A percentile compares a stretch with the other conserved stretches of the same genome.
Evolutionary conservation across 2,888 invertebrate species (phyloP).

Genomic region (Drosophila anomalipes): DNA sequence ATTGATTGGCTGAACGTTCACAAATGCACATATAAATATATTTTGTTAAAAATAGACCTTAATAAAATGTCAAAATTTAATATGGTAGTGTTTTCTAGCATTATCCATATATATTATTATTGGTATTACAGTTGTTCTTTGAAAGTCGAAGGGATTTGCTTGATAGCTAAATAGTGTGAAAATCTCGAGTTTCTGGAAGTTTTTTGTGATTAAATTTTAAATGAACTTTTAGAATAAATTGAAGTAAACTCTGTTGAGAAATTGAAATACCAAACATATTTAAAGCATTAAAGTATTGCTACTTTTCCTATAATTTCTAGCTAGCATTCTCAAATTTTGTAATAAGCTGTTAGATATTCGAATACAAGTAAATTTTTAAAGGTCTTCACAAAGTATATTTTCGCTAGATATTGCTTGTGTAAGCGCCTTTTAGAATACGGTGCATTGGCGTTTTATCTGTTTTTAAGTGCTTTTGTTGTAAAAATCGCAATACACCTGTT

Average conservation of each 20-base stretch:
- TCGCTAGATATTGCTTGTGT: constrained; percentile 16
- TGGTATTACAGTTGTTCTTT: background rate
- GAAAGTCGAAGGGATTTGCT: background rate
- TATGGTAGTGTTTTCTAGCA: background rate
- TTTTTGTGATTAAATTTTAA: background rate
- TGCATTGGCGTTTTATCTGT: constrained; percentile 6
- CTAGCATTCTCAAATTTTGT: background rate
- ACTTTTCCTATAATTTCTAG: background rate
- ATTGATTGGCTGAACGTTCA: background rate
- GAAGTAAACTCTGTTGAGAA: too few species aligned
- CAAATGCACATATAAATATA: background rate
- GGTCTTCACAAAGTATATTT: background rate
- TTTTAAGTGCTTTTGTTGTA: constrained; percentile 34
- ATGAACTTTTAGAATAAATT: background rate
- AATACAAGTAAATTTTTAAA: background rate
- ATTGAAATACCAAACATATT: too few species aligned
- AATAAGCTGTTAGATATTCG: background rate
- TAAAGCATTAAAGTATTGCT: background rate
- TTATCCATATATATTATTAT: background rate
- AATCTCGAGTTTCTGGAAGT: background rate
- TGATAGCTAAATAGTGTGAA: background rate
- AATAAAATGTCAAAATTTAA: background rate
- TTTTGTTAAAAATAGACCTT: background rate
- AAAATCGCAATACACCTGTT: constrained; percentile 58
- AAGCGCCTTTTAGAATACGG: constrained; percentile 11